Base-by-base conservation (phyloP, 2,888 invertebrate genomes). In the Megaustenia siamemsis region DNA sequence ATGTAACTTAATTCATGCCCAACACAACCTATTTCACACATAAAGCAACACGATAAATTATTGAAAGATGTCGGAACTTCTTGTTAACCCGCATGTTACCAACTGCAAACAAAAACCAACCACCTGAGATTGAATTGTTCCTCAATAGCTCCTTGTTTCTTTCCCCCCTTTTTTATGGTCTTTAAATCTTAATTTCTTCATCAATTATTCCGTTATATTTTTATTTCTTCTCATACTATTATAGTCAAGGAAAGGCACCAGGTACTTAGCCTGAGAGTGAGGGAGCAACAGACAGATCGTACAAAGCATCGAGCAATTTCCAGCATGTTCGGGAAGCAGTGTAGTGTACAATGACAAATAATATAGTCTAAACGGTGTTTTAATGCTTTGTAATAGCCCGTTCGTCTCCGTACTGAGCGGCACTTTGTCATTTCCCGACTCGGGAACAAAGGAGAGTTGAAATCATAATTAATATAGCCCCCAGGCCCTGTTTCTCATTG, bases 401-500 rank as follows among this genome's bases (percentile, higher is more conserved):
- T 49, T 73, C 18, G 73, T 32, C 73, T 73, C 32, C 1, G 49
- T 49, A 45, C 32, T 32, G 73, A 45, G 49, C 32, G 45, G 73
- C 32, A 73, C 73, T 73, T 73, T 73, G 73, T 73, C 73, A 77
- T 56, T 56, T 56, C 35, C 32, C 28, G 18, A 40, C 6, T 43
- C 69, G 15, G 56, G 68, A 49, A 80, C 80, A 80, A 80, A 80
- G 79, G 69, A 18, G 56, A 69, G 32, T 53, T 4, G 15, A 69
- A 69, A 69, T 80, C 69, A 80, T 80, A 80, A 80, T 80, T 80
- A 80, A 80, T 80, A 80, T 56, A 18, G 35, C 80, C 80, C 80
- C 35, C 10, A 80, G 80, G 80, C 68, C 49, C 49, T 40, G 24
- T 32, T 69, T n/a, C 56, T 49, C 68, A 43, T 53, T 35, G 21